Percentiles rank a stretch among this genome's conserved stretches.
These are phyloP conservation scores for Zapornia atra DNA, from an alignment of 2,113 vertebrate genomes.

Conservation along the genomic window DNA sequence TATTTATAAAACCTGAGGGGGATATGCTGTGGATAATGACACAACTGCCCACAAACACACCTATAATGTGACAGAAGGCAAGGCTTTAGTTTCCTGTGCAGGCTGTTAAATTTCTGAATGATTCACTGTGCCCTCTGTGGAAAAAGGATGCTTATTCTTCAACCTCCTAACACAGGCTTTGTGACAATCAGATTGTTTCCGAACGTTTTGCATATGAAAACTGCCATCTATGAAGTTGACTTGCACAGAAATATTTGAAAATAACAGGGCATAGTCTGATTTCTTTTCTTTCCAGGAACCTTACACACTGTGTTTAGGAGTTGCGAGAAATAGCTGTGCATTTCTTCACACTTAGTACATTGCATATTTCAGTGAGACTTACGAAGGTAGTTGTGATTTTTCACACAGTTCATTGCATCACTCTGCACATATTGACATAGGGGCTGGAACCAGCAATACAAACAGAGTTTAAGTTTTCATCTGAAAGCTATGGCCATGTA, in stretches of 20 bases:
- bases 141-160: not conserved
- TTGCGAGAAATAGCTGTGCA: not conserved
- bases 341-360: not conserved
- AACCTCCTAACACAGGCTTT: not conserved
- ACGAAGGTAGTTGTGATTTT: not conserved
- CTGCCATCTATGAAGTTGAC: not conserved
- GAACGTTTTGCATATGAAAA: not conserved
- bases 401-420: not conserved
- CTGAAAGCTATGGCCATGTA: not conserved
- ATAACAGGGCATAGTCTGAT: not conserved
- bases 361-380: not conserved
- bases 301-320: not conserved
- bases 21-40: not conserved
- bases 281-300: not conserved
- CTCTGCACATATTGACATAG: not conserved
- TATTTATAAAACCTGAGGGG: not conserved
- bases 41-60: not conserved
- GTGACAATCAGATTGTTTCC: not conserved
- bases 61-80: not conserved
- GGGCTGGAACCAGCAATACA: not conserved
- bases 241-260: not conserved
- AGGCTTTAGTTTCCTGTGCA: not conserved
- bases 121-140: not conserved
- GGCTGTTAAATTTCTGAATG: not conserved
- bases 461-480: not conserved